phyloP scores from a whole-genome alignment of 2,113 vertebrate species.

The Merops nubicus region DNA sequence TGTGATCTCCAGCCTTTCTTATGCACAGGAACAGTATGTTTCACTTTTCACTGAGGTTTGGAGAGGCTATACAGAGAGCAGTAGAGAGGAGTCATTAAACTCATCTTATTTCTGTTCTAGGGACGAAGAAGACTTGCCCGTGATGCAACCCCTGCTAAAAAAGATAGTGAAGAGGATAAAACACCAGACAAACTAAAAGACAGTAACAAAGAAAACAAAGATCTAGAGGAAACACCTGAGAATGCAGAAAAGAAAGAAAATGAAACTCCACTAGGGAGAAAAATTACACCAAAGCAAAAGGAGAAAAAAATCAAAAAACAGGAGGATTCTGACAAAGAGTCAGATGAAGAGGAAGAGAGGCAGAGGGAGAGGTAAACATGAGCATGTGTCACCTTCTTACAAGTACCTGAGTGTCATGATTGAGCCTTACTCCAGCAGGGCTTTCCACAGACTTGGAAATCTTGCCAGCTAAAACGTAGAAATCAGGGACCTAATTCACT shows the following conservation, averaged over 20 bases:
- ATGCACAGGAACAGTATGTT: background rate
- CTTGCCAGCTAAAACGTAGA: background rate
- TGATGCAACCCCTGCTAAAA: constrained; percentile 76
- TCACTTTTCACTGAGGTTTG: background rate
- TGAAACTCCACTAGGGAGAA: constrained; percentile 72
- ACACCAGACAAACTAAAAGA: constrained; percentile 80
- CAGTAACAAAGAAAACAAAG: constrained; percentile 78
- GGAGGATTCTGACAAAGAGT: constrained; percentile 91
- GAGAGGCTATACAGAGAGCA: background rate
- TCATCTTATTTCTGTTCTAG: constrained; percentile 49
- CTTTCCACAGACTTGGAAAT: background rate
- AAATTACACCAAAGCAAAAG: constrained; percentile 79
- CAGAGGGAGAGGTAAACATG: constrained; percentile 76
- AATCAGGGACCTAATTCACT: background rate
- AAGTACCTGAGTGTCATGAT: background rate
- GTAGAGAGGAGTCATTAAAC: background rate
- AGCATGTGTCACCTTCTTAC: background rate
- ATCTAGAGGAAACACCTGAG: constrained; percentile 70
- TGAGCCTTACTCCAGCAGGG: background rate
- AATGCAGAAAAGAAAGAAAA: constrained; percentile 78
- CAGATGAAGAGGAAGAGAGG: constrained; percentile 90
- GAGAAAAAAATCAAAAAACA: constrained; percentile 79
- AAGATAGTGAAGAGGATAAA: constrained; percentile 83
- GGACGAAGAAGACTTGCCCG: constrained; percentile 81
- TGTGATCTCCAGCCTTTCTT: background rate